Evolutionary conservation across 2,888 invertebrate species (phyloP).

Genomic region (Xanthorhoe designata): DNA sequence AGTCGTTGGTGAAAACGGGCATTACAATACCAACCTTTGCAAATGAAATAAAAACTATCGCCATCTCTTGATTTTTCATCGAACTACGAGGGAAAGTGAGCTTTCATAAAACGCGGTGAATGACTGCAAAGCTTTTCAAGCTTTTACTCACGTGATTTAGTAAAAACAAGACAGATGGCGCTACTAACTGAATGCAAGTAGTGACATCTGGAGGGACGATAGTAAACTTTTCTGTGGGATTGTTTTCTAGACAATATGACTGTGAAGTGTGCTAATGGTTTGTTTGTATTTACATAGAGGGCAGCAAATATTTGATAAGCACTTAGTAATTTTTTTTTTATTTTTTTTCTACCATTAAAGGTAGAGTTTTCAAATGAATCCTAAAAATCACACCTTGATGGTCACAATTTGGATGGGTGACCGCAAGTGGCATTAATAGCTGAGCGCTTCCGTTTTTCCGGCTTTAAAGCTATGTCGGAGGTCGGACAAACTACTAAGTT

Average conservation of each 20-base stretch:
- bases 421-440: no score
- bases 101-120: neutral
- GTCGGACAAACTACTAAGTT: no score
- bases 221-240: neutral
- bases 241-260: neutral
- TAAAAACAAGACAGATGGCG: conserved; percentile 22
- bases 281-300: conserved; percentile 7
- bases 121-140: neutral
- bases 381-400: no score
- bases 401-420: no score
- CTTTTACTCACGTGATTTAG: conserved; percentile 1
- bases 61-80: conserved; percentile 5
- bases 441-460: no score
- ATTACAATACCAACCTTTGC: neutral
- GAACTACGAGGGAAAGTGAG: conserved; percentile 6
- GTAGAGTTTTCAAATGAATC: no score
- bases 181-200: neutral
- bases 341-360: no score
- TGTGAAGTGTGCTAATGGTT: conserved; percentile 4
- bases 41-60: conserved; percentile 2
- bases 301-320: conserved; percentile 6
- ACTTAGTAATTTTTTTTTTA: no score
- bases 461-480: no score
- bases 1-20: no score
- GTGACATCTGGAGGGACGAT: conserved; percentile 17